Evolutionary conservation across 1,140 invertebrate species (phyloP).

Genomic region (Drosophila parabipectinata): DNA sequence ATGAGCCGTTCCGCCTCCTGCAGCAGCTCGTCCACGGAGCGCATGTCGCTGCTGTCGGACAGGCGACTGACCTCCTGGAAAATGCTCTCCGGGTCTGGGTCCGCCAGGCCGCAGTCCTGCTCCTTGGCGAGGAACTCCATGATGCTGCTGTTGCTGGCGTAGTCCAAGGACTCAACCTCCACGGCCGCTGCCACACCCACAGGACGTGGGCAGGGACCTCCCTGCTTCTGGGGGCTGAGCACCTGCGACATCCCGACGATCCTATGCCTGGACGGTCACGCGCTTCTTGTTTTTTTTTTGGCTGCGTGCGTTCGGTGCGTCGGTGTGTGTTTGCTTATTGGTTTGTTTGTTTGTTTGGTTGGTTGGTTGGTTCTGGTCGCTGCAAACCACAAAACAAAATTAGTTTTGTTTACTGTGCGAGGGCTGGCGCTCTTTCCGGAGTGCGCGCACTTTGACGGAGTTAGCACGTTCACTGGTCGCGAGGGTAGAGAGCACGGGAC

Average conservation of each 20-base stretch:
- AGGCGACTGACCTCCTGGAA: conserved; percentile 82
- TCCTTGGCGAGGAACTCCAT: conserved; percentile 80
- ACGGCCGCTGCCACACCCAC: conserved; percentile 24
- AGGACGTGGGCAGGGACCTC: background rate
- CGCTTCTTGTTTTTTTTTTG: conserved; percentile 1
- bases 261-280: background rate
- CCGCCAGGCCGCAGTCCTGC: conserved; percentile 64
- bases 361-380: too few relatives aligned
- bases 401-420: background rate
- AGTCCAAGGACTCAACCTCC: conserved; percentile 53
- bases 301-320: background rate
- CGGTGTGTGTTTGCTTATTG: conserved; percentile 5
- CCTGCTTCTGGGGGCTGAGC: conserved; percentile 55
- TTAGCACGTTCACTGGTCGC: background rate
- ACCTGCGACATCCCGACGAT: conserved; percentile 53
- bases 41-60: conserved; percentile 68
- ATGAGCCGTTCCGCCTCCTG: conserved; percentile 78
- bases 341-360: conserved; percentile 3
- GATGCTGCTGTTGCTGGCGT: conserved; percentile 73
- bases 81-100: conserved; percentile 74
- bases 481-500: background rate
- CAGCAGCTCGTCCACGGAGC: conserved; percentile 81
- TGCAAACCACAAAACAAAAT: background rate
- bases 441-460: background rate
- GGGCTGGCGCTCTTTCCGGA: background rate